Conservation (phyloP, 2,888 invertebrate species). For the Candidula unifasciata region DNA sequence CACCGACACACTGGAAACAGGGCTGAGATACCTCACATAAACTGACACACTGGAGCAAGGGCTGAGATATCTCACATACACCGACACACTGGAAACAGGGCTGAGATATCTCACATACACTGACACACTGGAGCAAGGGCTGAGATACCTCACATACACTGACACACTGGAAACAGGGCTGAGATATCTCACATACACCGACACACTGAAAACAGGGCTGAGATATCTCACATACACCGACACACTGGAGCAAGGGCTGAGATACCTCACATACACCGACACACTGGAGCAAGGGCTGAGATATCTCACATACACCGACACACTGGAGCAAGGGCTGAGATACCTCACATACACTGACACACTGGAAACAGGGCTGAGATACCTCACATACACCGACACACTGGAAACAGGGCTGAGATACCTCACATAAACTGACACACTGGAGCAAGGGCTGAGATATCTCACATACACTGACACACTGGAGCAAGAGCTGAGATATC, state of each 20-base stretch:
- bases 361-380: not conserved
- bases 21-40: no score
- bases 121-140: not conserved
- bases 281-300: not conserved
- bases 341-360: not conserved
- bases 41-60: not conserved
- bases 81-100: not conserved
- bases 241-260: not conserved
- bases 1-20: no score
- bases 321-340: no score
- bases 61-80: no score
- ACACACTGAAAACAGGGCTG: no score
- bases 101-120: not conserved
- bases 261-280: not conserved
- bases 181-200: no score
- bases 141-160: not conserved
- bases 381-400: not conserved
- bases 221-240: not conserved
- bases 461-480: no score
- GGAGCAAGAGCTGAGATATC: no score
- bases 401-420: not conserved
- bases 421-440: no score
- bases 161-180: no score
- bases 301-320: no score
- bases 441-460: no score